Conservation (phyloP, 2,888 invertebrate species). For the Parthenolecanium corni region DNA sequence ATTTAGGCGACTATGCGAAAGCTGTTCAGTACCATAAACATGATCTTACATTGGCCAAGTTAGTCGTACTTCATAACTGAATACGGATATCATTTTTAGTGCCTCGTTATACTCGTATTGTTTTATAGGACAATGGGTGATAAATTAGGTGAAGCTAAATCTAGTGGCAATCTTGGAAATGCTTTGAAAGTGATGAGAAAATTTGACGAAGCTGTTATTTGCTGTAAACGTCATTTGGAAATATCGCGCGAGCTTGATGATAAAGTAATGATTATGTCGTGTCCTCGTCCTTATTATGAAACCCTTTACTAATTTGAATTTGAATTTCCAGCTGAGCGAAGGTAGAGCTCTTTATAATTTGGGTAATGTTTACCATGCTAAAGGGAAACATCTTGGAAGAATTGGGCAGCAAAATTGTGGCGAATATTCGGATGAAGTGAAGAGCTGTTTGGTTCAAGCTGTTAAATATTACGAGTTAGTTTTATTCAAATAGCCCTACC, state of each 20-base stretch:
- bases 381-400: constrained; percentile 79
- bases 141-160: constrained; percentile 92
- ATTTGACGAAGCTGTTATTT: constrained; percentile 89
- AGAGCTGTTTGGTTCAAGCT: constrained; percentile 76
- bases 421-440: constrained; percentile 86
- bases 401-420: constrained; percentile 78
- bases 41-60: constrained; percentile 88
- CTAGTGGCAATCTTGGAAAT: constrained; percentile 94
- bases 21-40: constrained; percentile 96
- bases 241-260: constrained; percentile 80
- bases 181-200: constrained; percentile 95
- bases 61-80: constrained; percentile 35
- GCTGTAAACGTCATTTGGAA: constrained; percentile 86
- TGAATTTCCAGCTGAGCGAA: constrained; percentile 58
- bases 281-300: too few species aligned
- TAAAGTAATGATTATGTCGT: constrained; percentile 45
- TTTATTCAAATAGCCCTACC: too few species aligned
- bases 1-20: constrained; percentile 86
- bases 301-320: neutral
- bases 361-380: constrained; percentile 93
- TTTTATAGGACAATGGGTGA: constrained; percentile 69
- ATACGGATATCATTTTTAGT: too few species aligned
- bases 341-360: constrained; percentile 92
- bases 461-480: constrained; percentile 76
- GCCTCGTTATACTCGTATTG: neutral